These are phyloP conservation scores for Apamea monoglypha DNA, from an alignment of 2,888 invertebrate species.

Conservation along the genomic window DNA sequence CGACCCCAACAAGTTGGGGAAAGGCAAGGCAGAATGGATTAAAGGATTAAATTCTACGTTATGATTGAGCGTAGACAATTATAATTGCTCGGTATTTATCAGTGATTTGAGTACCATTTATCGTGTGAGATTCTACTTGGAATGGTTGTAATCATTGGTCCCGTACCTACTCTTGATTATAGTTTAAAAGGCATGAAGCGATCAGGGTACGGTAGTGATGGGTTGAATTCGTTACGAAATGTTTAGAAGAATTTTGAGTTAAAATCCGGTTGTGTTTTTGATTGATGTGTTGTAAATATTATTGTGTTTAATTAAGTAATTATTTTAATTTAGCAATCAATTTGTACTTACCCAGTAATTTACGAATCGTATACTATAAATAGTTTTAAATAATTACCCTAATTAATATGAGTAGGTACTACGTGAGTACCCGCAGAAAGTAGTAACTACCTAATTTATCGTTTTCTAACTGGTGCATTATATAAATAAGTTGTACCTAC, in stretches of 20 bases:
- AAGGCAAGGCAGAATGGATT: not conserved
- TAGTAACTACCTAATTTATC: not conserved
- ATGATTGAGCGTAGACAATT: conserved; percentile 73
- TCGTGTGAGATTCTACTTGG: conserved; percentile 48
- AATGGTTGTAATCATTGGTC: conserved; percentile 45
- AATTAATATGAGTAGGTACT: not conserved
- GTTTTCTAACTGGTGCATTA: not conserved
- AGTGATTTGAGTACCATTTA: conserved; percentile 51
- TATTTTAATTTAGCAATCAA: conserved; percentile 7
- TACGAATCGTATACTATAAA: not conserved
- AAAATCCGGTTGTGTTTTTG: conserved; percentile 1
- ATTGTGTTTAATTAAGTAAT: conserved; percentile 18
- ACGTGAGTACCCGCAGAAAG: not conserved
- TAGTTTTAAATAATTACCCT: conserved; percentile 16
- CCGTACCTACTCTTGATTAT: conserved; percentile 43
- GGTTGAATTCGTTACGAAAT: conserved; percentile 54
- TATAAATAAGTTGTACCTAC: not conserved
- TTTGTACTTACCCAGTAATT: not conserved
- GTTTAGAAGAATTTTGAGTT: conserved; percentile 11
- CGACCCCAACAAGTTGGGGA: not conserved
- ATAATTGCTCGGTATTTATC: conserved; percentile 65
- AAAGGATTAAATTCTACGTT: conserved; percentile 59
- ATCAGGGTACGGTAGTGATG: conserved; percentile 55
- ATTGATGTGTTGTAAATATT: not conserved
- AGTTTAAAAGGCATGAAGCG: conserved; percentile 52